Conservation (phyloP, 1,140 invertebrate species). For the Aporrectodea caliginosa region DNA sequence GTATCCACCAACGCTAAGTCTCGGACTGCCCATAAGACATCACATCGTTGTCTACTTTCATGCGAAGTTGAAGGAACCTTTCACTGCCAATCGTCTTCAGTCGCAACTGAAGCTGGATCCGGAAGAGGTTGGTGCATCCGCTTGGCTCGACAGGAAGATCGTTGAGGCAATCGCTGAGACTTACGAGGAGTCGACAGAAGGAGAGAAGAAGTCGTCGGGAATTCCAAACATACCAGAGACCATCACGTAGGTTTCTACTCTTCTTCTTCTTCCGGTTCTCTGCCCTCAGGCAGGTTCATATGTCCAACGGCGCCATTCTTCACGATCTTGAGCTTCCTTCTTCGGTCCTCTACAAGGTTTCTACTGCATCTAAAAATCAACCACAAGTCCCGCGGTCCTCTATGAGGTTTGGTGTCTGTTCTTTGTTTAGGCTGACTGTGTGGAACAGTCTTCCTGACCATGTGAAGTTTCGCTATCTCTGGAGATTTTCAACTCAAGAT, state of each 20-base stretch:
- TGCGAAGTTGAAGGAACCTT: conserved; percentile 35
- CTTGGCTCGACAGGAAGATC: conserved; percentile 27
- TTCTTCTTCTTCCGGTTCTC: neutral
- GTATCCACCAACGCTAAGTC: conserved; percentile 45
- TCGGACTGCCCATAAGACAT: conserved; percentile 48
- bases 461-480: too few species aligned
- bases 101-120: conserved; percentile 32
- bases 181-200: conserved; percentile 18
- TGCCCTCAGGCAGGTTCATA: too few species aligned
- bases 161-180: conserved; percentile 27
- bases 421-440: too few species aligned
- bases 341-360: too few species aligned
- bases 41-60: conserved; percentile 52
- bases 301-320: neutral
- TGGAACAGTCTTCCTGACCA: too few species aligned
- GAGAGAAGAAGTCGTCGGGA: neutral
- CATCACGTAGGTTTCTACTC: neutral
- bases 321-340: neutral
- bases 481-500: too few species aligned
- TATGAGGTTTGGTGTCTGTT: neutral
- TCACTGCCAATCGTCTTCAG: conserved; percentile 32
- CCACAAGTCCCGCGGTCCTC: neutral
- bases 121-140: conserved; percentile 24
- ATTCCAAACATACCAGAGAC: neutral
- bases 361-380: neutral